Conservation (phyloP, 2,797 vertebrate species). For the Stomatorhinus walkeri region DNA sequence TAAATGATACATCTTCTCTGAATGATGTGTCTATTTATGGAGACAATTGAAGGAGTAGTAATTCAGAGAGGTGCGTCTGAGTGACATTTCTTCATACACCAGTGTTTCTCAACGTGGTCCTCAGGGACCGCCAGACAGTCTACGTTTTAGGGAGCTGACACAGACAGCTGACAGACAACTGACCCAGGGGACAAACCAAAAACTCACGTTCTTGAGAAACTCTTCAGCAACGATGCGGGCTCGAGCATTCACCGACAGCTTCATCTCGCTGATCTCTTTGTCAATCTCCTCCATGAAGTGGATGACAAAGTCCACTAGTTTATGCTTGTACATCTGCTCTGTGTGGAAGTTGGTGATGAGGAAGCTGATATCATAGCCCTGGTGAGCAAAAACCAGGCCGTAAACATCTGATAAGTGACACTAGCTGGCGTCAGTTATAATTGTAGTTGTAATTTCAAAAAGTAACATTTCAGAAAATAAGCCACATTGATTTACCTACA, state of each 20-base stretch:
- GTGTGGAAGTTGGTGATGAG: conserved; percentile 99
- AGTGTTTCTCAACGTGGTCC: not conserved
- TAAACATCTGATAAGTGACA: not conserved
- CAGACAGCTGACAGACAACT: not conserved
- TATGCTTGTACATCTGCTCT: conserved; percentile 99
- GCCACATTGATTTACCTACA: not conserved
- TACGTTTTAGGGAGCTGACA: not conserved
- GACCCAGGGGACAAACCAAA: not conserved
- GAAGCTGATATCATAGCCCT: conserved; percentile 98
- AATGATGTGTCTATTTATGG: not conserved
- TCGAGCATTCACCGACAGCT: conserved; percentile 89
- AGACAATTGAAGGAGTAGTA: not conserved
- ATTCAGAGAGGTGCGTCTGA: not conserved
- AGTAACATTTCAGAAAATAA: not conserved
- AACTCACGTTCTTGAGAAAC: conserved; percentile 93
- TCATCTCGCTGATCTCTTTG: conserved; percentile 99
- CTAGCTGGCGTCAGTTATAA: not conserved
- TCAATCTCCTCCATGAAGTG: conserved; percentile 99
- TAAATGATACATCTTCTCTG: not conserved
- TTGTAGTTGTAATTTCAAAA: not conserved
- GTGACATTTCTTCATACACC: not conserved
- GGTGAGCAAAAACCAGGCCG: conserved; percentile 3
- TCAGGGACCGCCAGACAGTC: not conserved
- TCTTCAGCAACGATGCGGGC: conserved; percentile 95
- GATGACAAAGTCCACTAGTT: conserved; percentile 96